Evolutionary conservation across 1,140 invertebrate genomes (phyloP).

Genomic region (Coenobita brevimanus): DNA sequence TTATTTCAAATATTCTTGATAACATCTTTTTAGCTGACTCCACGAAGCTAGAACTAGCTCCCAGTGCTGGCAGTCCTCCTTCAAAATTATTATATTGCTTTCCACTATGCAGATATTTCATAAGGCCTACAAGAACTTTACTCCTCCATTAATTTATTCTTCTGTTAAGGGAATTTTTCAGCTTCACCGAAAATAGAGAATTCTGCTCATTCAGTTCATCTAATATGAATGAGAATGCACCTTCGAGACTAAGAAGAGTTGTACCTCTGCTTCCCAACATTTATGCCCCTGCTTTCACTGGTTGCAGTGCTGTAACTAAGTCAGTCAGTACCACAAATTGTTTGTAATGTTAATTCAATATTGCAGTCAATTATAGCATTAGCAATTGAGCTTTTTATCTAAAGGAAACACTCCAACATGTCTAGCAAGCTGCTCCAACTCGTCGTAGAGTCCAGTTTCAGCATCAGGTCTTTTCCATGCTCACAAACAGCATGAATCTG

Average conservation of each 20-base stretch:
- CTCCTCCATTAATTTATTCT: constrained; percentile 45
- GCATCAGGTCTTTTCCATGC: constrained; percentile 22
- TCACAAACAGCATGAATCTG: constrained; percentile 32
- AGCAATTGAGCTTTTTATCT: constrained; percentile 28
- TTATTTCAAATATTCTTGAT: too few species aligned
- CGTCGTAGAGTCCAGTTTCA: constrained; percentile 27
- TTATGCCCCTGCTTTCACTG: constrained; percentile 27
- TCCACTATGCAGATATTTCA: constrained; percentile 6
- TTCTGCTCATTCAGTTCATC: too few species aligned
- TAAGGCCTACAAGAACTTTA: too few species aligned
- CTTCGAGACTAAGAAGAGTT: constrained; percentile 24
- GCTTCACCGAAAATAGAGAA: constrained; percentile 7
- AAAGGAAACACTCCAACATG: constrained; percentile 19
- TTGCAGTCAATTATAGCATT: constrained; percentile 40
- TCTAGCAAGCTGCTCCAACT: too few species aligned
- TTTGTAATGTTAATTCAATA: too few species aligned
- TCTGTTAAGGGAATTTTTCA: constrained; percentile 22
- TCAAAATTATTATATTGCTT: too few species aligned
- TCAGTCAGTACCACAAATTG: background rate
- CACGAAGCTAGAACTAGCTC: background rate
- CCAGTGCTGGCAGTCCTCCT: constrained; percentile 34
- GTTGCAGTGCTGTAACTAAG: constrained; percentile 28
- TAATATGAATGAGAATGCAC: constrained; percentile 33
- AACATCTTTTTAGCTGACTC: constrained; percentile 41
- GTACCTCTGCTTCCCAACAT: constrained; percentile 38